Evolutionary conservation across 2,888 invertebrate genomes (phyloP).

Genomic region (Harmothoe impar): DNA sequence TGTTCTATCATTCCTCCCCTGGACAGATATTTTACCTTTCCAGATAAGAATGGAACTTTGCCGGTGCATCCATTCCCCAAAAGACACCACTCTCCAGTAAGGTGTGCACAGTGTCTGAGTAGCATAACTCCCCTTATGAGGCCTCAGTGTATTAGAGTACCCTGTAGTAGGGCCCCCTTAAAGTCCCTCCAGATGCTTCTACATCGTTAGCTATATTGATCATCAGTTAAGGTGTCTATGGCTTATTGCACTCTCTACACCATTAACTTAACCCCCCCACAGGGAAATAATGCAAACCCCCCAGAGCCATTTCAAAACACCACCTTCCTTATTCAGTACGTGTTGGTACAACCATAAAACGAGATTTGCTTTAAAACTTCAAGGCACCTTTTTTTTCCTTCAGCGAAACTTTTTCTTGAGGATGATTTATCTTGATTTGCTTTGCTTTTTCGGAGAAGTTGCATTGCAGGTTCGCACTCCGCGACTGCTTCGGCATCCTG

Average conservation of each 20-base stretch:
- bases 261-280: background rate
- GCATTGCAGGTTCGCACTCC: background rate
- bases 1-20: too few species aligned
- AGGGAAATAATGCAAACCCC: background rate
- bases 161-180: too few species aligned
- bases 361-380: background rate
- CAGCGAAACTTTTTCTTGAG: background rate
- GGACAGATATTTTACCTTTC: too few species aligned
- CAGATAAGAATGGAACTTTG: too few species aligned
- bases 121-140: too few species aligned
- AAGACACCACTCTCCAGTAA: too few species aligned
- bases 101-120: too few species aligned
- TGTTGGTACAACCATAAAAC: background rate
- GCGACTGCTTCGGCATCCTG: background rate
- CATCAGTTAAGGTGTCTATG: background rate
- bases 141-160: too few species aligned
- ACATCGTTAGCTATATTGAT: background rate
- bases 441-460: background rate
- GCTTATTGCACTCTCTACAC: background rate
- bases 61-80: too few species aligned
- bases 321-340: background rate
- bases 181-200: background rate
- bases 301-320: background rate
- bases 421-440: constrained; percentile 10
- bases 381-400: background rate